Evolutionary conservation across 2,113 vertebrate genomes (phyloP).

Genomic region (Myiozetetes cayanensis): DNA sequence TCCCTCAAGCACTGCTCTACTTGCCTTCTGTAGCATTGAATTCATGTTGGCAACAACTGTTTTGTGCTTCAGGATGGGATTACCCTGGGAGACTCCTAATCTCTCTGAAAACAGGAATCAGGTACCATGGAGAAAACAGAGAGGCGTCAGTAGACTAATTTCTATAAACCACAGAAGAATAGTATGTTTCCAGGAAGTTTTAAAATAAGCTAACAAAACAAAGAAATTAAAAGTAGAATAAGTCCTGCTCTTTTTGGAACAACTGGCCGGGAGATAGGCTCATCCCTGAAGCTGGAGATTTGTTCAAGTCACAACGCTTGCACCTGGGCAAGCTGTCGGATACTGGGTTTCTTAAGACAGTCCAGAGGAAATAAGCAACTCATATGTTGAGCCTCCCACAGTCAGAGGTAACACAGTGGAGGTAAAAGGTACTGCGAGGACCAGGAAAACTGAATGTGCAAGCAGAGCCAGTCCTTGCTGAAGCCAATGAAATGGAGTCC

Average conservation of each 20-base stretch:
- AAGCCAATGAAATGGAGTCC: fast-evolving
- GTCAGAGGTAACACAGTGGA: background rate
- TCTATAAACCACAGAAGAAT: background rate
- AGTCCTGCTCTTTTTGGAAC: background rate
- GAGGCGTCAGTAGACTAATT: background rate
- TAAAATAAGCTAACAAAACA: background rate
- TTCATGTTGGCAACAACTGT: background rate
- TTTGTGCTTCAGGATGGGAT: background rate
- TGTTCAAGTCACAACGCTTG: background rate
- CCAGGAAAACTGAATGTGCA: background rate
- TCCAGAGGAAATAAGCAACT: background rate
- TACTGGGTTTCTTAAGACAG: background rate
- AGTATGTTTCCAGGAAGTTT: background rate
- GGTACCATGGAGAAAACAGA: background rate
- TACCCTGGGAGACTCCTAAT: background rate
- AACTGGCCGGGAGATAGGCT: background rate
- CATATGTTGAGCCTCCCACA: background rate
- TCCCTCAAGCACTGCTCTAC: background rate
- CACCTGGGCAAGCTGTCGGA: background rate
- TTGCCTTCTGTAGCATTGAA: background rate
- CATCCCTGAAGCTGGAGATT: background rate
- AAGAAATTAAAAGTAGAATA: background rate
- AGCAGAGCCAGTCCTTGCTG: background rate
- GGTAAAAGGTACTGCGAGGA: background rate
- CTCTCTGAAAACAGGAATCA: background rate